These are phyloP conservation scores for Columba guinea DNA, from an alignment of 2,797 vertebrate species.

Conservation along the genomic window DNA sequence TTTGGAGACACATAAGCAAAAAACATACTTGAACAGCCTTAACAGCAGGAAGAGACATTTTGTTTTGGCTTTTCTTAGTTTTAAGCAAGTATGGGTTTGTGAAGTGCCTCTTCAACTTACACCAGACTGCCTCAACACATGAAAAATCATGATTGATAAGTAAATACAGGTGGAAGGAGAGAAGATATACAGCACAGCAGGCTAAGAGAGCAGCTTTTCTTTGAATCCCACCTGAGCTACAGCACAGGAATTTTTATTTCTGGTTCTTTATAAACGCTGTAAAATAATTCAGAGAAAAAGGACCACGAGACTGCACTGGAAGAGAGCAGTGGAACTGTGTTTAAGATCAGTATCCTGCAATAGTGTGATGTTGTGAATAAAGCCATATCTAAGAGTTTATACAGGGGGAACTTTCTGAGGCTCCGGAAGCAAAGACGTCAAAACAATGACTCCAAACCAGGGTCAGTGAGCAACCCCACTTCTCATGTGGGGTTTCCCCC, in stretches of 20 bases:
- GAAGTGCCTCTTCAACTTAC: background rate
- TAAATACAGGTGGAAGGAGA: background rate
- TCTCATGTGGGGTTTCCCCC: background rate
- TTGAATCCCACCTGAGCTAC: background rate
- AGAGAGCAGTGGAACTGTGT: background rate
- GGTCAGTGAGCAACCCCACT: background rate
- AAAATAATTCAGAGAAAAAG: background rate
- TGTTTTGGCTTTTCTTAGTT: background rate
- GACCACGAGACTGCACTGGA: background rate
- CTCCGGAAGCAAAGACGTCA: background rate
- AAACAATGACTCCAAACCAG: background rate
- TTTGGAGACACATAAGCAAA: background rate
- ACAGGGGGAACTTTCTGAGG: background rate
- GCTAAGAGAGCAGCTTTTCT: background rate
- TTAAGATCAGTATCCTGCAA: background rate
- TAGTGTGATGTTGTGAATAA: background rate
- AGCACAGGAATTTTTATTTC: background rate
- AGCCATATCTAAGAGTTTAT: background rate
- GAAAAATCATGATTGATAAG: background rate
- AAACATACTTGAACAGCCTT: background rate
- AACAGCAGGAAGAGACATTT: background rate
- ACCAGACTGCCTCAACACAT: background rate
- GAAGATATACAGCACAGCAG: background rate
- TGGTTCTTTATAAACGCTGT: background rate
- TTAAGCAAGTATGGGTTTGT: background rate